These are phyloP conservation scores for Pharmacophagus antenor DNA, from an alignment of 2,888 invertebrate species.

Conservation along the genomic window DNA sequence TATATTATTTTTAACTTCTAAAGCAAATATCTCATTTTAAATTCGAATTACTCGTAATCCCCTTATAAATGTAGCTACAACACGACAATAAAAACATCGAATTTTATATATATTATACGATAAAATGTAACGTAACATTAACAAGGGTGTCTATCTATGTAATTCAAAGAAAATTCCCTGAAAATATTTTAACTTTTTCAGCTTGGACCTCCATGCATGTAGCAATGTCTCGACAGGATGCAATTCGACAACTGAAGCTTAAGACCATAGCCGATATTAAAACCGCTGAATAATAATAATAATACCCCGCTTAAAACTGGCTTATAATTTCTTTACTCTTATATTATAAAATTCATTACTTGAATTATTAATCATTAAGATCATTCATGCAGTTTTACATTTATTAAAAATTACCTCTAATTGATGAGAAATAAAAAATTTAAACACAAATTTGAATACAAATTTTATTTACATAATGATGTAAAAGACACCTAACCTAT, in stretches of 20 bases:
- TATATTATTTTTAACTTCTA: too few relatives aligned
- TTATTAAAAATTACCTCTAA: neutral
- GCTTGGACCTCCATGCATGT: slow-evolving; percentile 61
- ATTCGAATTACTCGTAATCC: too few relatives aligned
- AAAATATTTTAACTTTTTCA: slow-evolving; percentile 39
- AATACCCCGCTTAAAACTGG: neutral
- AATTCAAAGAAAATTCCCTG: neutral
- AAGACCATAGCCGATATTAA: slow-evolving; percentile 40
- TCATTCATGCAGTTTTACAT: neutral
- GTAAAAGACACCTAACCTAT: slow-evolving; percentile 52
- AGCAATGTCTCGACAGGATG: slow-evolving; percentile 68
- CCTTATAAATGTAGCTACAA: too few relatives aligned
- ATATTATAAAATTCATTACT: neutral
- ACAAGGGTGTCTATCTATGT: too few relatives aligned
- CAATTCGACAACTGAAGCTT: slow-evolving; percentile 58
- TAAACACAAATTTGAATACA: slow-evolving; percentile 34
- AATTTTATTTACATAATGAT: slow-evolving; percentile 60
- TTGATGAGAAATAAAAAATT: slow-evolving; percentile 21
- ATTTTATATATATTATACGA: too few relatives aligned
- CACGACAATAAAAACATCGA: too few relatives aligned
- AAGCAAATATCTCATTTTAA: too few relatives aligned
- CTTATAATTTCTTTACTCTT: slow-evolving; percentile 8
- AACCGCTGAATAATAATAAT: slow-evolving; percentile 31
- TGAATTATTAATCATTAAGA: neutral
- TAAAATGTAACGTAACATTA: too few relatives aligned